Evolutionary conservation across 1,140 invertebrate species (phyloP).

Genomic region (Drosophila oshimai): DNA sequence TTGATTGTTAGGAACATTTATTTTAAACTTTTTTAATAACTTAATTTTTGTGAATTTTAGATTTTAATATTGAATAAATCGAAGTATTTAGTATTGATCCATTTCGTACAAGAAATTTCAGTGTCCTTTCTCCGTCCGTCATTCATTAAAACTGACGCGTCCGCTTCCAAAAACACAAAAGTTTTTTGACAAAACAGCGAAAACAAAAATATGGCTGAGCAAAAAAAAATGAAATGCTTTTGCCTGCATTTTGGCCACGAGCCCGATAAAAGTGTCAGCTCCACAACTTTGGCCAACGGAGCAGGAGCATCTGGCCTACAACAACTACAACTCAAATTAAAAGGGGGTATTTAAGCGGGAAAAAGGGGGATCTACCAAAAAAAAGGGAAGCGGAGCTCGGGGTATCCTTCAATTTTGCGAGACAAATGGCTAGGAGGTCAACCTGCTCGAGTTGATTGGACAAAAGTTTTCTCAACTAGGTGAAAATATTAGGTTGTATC

Average conservation of each 20-base stretch:
- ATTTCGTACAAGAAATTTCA: neutral
- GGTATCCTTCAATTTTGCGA: conserved; percentile 2
- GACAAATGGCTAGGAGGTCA: conserved; percentile 22
- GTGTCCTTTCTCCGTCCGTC: conserved; percentile 34
- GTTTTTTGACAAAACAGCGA: conserved; percentile 31
- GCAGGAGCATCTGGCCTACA: conserved; percentile 26
- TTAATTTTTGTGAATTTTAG: too few species aligned
- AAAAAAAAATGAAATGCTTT: conserved; percentile 22
- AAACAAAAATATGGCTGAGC: neutral
- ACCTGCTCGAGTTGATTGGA: neutral
- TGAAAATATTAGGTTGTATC: conserved; percentile 13
- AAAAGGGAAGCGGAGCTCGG: neutral
- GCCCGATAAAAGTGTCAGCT: conserved; percentile 67
- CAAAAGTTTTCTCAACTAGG: conserved; percentile 10
- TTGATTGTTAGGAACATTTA: too few species aligned
- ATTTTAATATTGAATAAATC: too few species aligned
- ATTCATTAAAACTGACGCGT: conserved; percentile 55
- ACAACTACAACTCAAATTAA: conserved; percentile 24
- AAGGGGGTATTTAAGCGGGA: conserved; percentile 5
- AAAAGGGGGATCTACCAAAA: too few species aligned
- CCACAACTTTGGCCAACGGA: conserved; percentile 45
- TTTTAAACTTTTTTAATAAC: too few species aligned
- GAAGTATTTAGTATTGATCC: too few species aligned
- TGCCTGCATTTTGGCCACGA: conserved; percentile 54
- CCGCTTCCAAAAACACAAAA: conserved; percentile 36